Base-by-base conservation (phyloP, 2,888 invertebrate species). In the Epirrhoe alternata region DNA sequence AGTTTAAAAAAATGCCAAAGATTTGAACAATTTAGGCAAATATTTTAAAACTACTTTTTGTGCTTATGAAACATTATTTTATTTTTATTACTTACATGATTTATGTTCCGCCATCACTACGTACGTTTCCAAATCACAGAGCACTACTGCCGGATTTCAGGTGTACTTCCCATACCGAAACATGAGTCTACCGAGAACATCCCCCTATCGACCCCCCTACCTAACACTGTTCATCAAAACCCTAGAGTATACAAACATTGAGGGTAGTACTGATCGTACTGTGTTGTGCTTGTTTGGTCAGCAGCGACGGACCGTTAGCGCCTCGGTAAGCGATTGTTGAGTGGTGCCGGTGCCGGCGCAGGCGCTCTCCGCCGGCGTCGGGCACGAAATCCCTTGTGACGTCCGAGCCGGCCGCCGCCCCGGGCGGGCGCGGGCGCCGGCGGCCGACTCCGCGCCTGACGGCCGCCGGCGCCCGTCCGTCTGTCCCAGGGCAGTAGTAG, bases 211-310 rank as follows among this genome's bases (percentile, higher is more conserved):
- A 79, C 79, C 82, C 84, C 81, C 82, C 75, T 82, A 81, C 81
- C 75, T 77, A 80, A 62, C 64, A 67, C 76, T 55, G 67, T 67
- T 57, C 68, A 68, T 68, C 63, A 61, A 79, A 79, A 73, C 78
- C 81, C 80, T 82, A 82, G 77, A 81, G 74, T 81, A 82, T 86
- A 82, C 86, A 81, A 88, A 86, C 81, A 84, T 87, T 85, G 86
- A 85, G 89, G 89, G 88, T 86, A 87, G 87, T 88, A 93, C 90
- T 92, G 92, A 92, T 81, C 89, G 90, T 89, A 89, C 90, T 87
- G 84, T 91, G 88, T 92, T 92, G 86, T 90, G 90, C 92, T 93
- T 92, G 90, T 92, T 91, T 91, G 92, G 91, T 91, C 92, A 91
- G 92, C 92, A 91, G 92, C 92, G 84, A 90, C 92, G 92, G 92